Evolutionary conservation across 2,113 vertebrate genomes (phyloP), one percentile per base, ranked within the genome.

Genomic region (Eupsittula cactorum): DNA sequence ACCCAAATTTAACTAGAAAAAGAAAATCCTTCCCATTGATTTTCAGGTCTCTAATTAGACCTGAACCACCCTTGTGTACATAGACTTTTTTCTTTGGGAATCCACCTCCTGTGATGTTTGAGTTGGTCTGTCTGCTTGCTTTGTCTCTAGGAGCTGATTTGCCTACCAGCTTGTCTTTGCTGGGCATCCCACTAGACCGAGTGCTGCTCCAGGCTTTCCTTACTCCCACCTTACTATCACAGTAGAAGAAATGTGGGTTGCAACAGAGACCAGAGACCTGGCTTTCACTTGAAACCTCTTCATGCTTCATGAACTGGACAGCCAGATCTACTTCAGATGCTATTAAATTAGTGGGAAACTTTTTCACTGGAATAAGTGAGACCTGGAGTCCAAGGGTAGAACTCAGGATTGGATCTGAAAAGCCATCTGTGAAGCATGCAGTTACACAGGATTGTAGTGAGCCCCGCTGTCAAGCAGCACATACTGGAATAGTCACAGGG

Each of bases 321-420:
- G 1, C 35, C n/a, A 63, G 85, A 37, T 41, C 11, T 15, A 47
- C 12, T 87, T 84, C 28, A 70, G 73, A 65, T n/a, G 12, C 3
- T 49, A 11, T 35, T 47, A 63, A 90, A 55, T 39, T 18, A 64
- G 9, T 47, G 47, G 39, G 28, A 85, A 82, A 46, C 7, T 13
- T 16, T 82, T 79, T 52, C 17, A 64, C 5, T 85, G 67, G 35
- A 87, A 7, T 50, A 46, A 55, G 18, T 33, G 65, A 91, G 16
- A 14, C 9, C 5, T 0, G 0, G 39, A 47, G 24, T n/a, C 31
- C 75, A 74, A 62, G n/a, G 10, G 2, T n/a, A 31, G 25, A 79
- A 88, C 35, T 39, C 39, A 47, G 68, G 27, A 33, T 0, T 88
- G 24, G 37, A 85, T 60, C 52, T 1, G 3, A 73, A 90, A 88